Conservation (phyloP, 2,888 invertebrate genomes). For the Mycalesis mineus region DNA sequence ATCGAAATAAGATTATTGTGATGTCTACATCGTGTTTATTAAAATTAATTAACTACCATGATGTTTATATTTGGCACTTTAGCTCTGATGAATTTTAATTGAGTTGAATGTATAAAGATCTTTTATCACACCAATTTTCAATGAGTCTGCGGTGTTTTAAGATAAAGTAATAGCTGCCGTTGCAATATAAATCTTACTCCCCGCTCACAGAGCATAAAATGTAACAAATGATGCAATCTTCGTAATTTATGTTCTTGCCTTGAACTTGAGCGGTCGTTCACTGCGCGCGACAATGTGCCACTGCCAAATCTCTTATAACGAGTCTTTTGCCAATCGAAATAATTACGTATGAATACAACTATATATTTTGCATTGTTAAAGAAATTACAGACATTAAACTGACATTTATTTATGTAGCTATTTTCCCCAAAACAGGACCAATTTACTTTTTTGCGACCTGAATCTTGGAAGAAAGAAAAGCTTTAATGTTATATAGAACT, state of each 20-base stretch:
- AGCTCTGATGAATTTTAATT: constrained; percentile 12
- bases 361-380: too few species aligned
- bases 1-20: too few species aligned
- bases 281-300: constrained; percentile 38
- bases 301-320: constrained; percentile 28
- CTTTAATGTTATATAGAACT: too few species aligned
- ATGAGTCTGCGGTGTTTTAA: constrained; percentile 4
- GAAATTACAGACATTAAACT: too few species aligned
- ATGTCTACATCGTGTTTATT: too few species aligned
- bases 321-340: constrained; percentile 13
- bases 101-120: constrained; percentile 12
- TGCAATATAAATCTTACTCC: constrained; percentile 8
- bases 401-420: too few species aligned
- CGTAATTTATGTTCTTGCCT: constrained; percentile 25
- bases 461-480: too few species aligned
- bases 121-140: constrained; percentile 7
- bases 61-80: background rate
- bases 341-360: too few species aligned
- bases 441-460: too few species aligned
- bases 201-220: constrained; percentile 10
- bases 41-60: background rate
- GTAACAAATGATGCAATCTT: constrained; percentile 10
- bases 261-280: constrained; percentile 36
- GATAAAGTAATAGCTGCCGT: background rate
- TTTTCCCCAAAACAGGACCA: too few species aligned